Conservation (phyloP, 2,888 invertebrate genomes). For the Andrena dorsata region DNA sequence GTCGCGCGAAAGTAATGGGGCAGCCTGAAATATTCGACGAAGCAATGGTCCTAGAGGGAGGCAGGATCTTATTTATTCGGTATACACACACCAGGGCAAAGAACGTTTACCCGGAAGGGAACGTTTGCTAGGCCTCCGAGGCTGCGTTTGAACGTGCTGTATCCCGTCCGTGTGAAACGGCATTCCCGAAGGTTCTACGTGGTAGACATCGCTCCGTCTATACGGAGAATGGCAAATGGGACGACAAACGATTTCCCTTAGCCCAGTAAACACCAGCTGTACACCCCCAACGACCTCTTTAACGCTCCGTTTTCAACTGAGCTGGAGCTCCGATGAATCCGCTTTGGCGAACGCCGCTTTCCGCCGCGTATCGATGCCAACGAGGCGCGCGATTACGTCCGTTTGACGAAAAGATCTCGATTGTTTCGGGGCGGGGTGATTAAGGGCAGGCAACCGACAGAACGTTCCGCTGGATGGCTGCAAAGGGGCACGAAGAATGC, state of each 20-base stretch:
- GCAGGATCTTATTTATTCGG: constrained; percentile 57
- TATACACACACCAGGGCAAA: constrained; percentile 3
- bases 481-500: not conserved
- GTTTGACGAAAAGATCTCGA: constrained; percentile 8
- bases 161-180: constrained; percentile 8
- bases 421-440: not conserved
- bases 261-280: constrained; percentile 11
- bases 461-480: not conserved
- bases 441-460: not conserved
- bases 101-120: constrained; percentile 44
- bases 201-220: constrained; percentile 18
- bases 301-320: constrained; percentile 12
- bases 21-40: constrained; percentile 41
- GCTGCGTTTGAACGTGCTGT: constrained; percentile 7
- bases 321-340: constrained; percentile 36
- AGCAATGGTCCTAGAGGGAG: not conserved
- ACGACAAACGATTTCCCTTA: constrained; percentile 51
- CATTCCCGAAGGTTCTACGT: constrained; percentile 28
- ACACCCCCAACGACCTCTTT: constrained; percentile 30
- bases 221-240: constrained; percentile 52
- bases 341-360: constrained; percentile 7
- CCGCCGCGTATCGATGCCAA: constrained; percentile 5
- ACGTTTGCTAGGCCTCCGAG: constrained; percentile 35
- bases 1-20: constrained; percentile 13
- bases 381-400: constrained; percentile 10